Percentiles rank a stretch among this genome's conserved stretches.
phyloP scores from a whole-genome alignment of 2,113 vertebrate species.

The Phrynosoma blainvillii region DNA sequence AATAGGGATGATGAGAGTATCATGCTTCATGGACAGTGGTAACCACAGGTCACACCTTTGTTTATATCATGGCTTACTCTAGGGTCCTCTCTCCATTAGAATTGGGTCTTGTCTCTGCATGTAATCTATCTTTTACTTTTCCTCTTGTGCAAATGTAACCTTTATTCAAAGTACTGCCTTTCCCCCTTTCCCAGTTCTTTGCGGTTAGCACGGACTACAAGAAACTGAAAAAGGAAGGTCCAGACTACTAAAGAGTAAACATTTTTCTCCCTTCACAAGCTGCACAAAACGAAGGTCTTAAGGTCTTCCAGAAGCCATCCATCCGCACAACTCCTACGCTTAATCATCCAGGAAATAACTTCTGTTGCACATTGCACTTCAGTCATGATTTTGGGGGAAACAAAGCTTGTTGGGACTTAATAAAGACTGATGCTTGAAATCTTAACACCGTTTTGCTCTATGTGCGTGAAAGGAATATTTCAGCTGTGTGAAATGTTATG shows the following conservation, averaged over 20 bases:
- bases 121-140: neutral
- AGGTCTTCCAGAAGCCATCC: slow-evolving; percentile 54
- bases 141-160: accelerated
- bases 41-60: too few relatives aligned
- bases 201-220: slow-evolving; percentile 72
- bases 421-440: slow-evolving; percentile 75
- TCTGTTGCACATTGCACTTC: slow-evolving; percentile 57
- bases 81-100: too few relatives aligned
- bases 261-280: slow-evolving; percentile 30
- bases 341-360: slow-evolving; percentile 68
- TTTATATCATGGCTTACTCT: too few relatives aligned
- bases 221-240: slow-evolving; percentile 88
- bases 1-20: too few relatives aligned
- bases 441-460: slow-evolving; percentile 30
- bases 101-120: neutral
- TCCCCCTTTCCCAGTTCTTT: slow-evolving; percentile 77
- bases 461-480: neutral
- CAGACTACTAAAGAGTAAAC: slow-evolving; percentile 84
- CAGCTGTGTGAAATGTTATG: neutral
- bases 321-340: slow-evolving; percentile 64
- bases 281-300: slow-evolving; percentile 65
- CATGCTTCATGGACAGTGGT: too few relatives aligned
- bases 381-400: slow-evolving; percentile 51
- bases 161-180: neutral
- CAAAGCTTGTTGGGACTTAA: slow-evolving; percentile 68